phyloP scores from a whole-genome alignment of 2,113 vertebrate genomes.

The Ia io region DNA sequence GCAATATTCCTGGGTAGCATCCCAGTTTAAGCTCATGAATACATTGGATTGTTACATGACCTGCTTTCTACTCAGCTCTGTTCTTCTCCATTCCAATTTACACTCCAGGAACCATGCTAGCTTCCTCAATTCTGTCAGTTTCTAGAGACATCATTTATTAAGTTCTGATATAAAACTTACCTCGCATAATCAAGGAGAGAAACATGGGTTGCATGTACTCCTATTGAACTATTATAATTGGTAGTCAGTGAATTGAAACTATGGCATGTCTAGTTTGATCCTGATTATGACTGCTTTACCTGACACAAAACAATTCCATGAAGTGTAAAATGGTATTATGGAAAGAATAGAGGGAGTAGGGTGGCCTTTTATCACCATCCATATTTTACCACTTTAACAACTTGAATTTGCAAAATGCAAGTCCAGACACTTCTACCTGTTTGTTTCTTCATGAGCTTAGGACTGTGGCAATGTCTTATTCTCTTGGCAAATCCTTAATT shows the following conservation, averaged over 20 bases:
- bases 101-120: background rate
- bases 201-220: background rate
- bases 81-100: background rate
- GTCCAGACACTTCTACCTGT: fast-evolving
- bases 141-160: background rate
- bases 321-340: background rate
- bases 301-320: background rate
- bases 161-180: background rate
- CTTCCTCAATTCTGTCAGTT: background rate
- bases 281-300: background rate
- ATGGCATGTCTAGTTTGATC: background rate
- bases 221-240: background rate
- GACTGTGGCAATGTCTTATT: background rate
- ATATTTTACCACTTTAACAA: background rate
- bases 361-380: background rate
- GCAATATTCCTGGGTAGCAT: background rate
- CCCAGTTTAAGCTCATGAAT: background rate
- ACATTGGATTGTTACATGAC: background rate
- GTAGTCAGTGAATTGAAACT: background rate
- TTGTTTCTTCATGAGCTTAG: background rate
- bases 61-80: background rate
- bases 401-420: background rate
- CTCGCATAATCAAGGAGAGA: background rate
- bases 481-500: background rate
- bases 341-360: background rate